Conservation (phyloP, 2,888 invertebrate genomes). For the Zhuqinia jingwanae region DNA sequence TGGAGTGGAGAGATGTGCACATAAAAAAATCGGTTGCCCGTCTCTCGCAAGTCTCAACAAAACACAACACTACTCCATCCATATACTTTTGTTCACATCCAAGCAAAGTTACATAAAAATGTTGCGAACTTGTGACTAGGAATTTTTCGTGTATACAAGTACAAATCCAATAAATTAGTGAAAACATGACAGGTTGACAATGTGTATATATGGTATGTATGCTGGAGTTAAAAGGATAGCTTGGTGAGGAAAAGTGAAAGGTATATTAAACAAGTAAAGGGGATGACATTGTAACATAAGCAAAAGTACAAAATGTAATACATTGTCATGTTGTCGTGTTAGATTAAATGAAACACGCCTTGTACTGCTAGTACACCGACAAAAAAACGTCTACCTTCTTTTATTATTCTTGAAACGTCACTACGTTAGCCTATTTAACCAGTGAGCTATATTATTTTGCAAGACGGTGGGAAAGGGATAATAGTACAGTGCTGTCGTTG, state of each 20-base stretch:
- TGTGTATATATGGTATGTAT: neutral
- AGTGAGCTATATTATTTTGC: neutral
- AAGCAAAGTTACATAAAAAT: too few relatives aligned
- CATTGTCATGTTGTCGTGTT: neutral
- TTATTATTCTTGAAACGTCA: neutral
- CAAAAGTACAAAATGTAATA: neutral
- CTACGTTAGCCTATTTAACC: neutral
- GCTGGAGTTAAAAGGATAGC: too few relatives aligned
- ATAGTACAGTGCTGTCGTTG: too few relatives aligned
- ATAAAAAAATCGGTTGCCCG: too few relatives aligned
- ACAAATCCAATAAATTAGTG: conserved; percentile 19
- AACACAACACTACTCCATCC: too few relatives aligned
- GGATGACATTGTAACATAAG: neutral
- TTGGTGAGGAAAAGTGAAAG: neutral
- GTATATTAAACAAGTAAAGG: neutral
- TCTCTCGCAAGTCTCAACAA: too few relatives aligned
- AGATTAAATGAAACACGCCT: neutral
- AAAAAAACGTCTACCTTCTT: too few relatives aligned
- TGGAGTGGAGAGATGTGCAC: too few relatives aligned
- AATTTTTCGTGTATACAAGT: neutral
- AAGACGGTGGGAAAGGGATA: too few relatives aligned
- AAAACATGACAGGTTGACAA: conserved; percentile 10
- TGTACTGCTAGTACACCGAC: too few relatives aligned
- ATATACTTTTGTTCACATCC: too few relatives aligned
- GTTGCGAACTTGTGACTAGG: too few relatives aligned